phyloP scores from a whole-genome alignment of 2,113 vertebrate species.

The Climacteris rufus region DNA sequence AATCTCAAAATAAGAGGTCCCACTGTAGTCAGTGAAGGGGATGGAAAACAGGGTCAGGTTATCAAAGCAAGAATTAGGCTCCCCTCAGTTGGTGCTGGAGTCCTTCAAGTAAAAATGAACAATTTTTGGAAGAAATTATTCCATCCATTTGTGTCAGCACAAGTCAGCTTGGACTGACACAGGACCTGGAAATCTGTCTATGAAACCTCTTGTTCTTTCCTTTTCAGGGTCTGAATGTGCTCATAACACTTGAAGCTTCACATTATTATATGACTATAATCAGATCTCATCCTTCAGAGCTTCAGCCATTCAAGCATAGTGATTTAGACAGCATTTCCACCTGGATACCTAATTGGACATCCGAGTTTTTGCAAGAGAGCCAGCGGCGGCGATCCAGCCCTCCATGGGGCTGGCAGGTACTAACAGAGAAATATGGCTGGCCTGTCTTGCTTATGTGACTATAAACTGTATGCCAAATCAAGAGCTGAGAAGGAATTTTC shows the following conservation, averaged over 20 bases:
- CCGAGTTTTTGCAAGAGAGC: not conserved
- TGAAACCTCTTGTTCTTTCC: not conserved
- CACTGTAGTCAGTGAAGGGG: not conserved
- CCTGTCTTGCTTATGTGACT: not conserved
- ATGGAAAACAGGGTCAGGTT: not conserved
- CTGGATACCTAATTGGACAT: not conserved
- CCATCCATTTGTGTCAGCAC: fast-evolving
- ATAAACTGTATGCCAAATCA: not conserved
- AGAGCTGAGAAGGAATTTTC: not conserved
- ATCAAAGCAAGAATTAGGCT: not conserved
- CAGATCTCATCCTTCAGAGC: not conserved
- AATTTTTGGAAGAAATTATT: not conserved
- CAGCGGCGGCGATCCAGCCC: not conserved
- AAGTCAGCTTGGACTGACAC: not conserved
- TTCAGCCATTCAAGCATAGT: not conserved
- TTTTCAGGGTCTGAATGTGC: not conserved
- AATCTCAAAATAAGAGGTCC: not conserved
- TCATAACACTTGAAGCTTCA: not conserved
- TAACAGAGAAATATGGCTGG: not conserved
- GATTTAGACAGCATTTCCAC: not conserved
- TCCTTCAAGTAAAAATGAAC: not conserved
- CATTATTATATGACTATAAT: not conserved
- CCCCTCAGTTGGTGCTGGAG: not conserved
- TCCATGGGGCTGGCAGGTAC: not conserved
- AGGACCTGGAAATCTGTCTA: not conserved